phyloP scores from a whole-genome alignment of 2,113 vertebrate genomes.

The Coryphaenoides rupestris region DNA sequence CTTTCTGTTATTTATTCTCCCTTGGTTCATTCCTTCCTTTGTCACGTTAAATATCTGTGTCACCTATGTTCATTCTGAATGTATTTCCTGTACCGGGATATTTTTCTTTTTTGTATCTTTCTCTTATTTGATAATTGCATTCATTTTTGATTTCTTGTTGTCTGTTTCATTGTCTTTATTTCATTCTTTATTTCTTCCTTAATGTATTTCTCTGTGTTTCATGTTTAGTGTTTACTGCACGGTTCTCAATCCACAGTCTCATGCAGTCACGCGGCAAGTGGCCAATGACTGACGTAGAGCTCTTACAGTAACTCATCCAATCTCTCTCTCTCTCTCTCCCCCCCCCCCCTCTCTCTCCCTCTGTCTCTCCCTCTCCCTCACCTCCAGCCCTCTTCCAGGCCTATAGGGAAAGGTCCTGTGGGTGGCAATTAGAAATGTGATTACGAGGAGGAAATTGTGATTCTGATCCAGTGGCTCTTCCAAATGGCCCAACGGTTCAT shows the following conservation, averaged over 20 bases:
- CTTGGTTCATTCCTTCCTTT: neutral
- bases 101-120: too few relatives aligned
- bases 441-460: conserved; percentile 37
- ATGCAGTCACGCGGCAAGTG: conserved; percentile 5
- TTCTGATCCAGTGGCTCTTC: conserved; percentile 30
- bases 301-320: neutral
- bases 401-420: conserved; percentile 9
- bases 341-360: neutral
- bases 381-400: neutral
- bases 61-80: too few relatives aligned
- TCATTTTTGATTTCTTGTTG: too few relatives aligned
- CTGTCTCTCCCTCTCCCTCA: neutral
- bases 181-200: neutral
- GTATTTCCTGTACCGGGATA: too few relatives aligned
- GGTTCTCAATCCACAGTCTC: conserved; percentile 2
- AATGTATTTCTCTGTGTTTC: neutral
- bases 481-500: too few relatives aligned
- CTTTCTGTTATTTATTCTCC: neutral
- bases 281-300: conserved; percentile 14
- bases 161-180: too few relatives aligned
- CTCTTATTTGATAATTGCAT: too few relatives aligned
- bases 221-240: neutral
- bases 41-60: too few relatives aligned
- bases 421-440: conserved; percentile 38
- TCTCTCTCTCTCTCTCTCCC: neutral